Evolutionary conservation across 2,888 invertebrate species (phyloP), one percentile per base, ranked within the genome.

Genomic region (Leptogaster cylindrica): DNA sequence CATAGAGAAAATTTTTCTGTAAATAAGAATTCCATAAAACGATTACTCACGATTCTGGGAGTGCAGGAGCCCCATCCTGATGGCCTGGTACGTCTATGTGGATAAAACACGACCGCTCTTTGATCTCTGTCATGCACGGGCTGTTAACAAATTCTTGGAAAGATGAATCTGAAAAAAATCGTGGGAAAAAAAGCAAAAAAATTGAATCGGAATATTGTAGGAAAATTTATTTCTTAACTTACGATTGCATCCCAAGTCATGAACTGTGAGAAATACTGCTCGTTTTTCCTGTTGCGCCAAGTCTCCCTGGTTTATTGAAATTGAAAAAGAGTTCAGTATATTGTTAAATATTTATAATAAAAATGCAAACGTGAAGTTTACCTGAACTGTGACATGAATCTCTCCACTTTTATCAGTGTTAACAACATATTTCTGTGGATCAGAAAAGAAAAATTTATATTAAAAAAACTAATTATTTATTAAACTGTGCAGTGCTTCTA

Each of bases 41-140:
- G 10, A 10, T 48, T 27, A 77, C 86, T 86, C 79, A 91, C 91
- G 88, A 88, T 72, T 91, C 89, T 1, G 89, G 85, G 66, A 93
- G 81, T 72, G 89, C 87, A 1, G 87, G 85, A 0, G 92, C 91
- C 76, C 89, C 89, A 79, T 93, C 93, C 75, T 92, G 92, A 77
- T 94, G 94, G 0, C 94, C 92, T 1, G 92, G 91, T 20, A 91
- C 87, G 78, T 93, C 93, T 44, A 95, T 87, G 79, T 94, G 93
- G 73, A 94, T 89, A 83, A 93, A 93, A 75, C 93, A 88, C 61
- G 92, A 92, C 27, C 93, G 85, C 73, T 91, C 89, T 77, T 90
- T 90, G 74, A 94, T 92, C 82, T 92, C 91, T 65, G 84, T 82
- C 93, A 94, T 94, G 71, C 90, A 88, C 10, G 91, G 90, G 77